Evolutionary conservation across 1,140 invertebrate genomes (phyloP).

Genomic region (Nasonia longicornis): DNA sequence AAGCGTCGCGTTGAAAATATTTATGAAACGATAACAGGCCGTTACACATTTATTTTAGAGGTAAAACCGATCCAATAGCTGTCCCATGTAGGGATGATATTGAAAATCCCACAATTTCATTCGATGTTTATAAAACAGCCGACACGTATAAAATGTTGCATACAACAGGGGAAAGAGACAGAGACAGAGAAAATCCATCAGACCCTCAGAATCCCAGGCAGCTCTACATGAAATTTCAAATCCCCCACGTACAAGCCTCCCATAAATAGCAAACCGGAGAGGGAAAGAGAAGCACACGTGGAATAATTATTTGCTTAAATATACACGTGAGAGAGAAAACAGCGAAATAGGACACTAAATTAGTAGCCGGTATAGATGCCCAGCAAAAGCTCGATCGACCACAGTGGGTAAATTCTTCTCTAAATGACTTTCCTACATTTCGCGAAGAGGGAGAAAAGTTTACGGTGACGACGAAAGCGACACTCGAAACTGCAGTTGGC

Average conservation of each 20-base stretch:
- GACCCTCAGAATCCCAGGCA: neutral
- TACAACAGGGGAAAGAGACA: neutral
- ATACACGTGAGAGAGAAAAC: too few species aligned
- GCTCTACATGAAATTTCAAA: neutral
- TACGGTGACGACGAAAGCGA: neutral
- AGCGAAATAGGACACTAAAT: too few species aligned
- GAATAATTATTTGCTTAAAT: too few species aligned
- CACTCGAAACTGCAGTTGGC: constrained; percentile 8
- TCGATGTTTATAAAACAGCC: constrained; percentile 17
- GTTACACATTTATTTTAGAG: too few species aligned
- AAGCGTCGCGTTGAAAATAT: neutral
- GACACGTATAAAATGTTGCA: neutral
- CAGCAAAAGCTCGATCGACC: neutral
- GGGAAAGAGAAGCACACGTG: too few species aligned
- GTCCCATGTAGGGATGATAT: neutral
- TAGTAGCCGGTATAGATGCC: too few species aligned
- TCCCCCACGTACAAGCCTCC: neutral
- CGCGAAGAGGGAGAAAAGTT: neutral
- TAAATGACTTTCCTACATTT: constrained; percentile 5
- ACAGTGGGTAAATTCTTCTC: neutral
- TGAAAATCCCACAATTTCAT: neutral
- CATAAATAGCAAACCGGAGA: neutral
- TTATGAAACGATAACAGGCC: neutral
- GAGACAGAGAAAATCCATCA: neutral
- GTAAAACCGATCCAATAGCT: neutral